Conservation (phyloP, 2,113 vertebrate species). For the Lagopus leucura region DNA sequence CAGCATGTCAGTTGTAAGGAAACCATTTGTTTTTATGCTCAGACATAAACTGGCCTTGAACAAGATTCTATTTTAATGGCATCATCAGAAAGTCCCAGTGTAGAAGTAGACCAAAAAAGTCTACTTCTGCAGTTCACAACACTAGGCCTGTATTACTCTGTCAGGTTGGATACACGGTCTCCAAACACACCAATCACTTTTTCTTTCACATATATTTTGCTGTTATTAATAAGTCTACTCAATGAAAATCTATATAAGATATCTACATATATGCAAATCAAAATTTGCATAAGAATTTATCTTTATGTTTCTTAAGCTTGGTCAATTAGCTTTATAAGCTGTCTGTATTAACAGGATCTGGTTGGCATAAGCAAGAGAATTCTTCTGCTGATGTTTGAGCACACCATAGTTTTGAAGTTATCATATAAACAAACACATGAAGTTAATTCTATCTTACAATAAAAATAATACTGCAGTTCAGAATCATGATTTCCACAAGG, state of each 20-base stretch:
- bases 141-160: neutral
- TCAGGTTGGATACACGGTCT: slow-evolving; percentile 1
- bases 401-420: neutral
- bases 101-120: slow-evolving; percentile 16
- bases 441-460: slow-evolving; percentile 50
- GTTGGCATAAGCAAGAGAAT: slow-evolving; percentile 39
- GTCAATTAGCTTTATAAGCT: slow-evolving; percentile 36
- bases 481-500: slow-evolving; percentile 25
- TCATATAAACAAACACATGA: neutral
- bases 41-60: slow-evolving; percentile 35
- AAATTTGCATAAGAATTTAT: slow-evolving; percentile 30
- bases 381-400: neutral
- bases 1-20: slow-evolving; percentile 44
- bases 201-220: neutral
- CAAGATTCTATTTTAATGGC: slow-evolving; percentile 30
- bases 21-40: slow-evolving; percentile 35
- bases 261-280: slow-evolving; percentile 17
- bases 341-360: slow-evolving; percentile 12
- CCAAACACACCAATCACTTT: slow-evolving; percentile 9
- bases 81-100: slow-evolving; percentile 51
- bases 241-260: slow-evolving; percentile 12
- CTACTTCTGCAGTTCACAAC: slow-evolving; percentile 23
- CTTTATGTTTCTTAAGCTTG: too few species aligned
- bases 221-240: neutral
- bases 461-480: slow-evolving; percentile 27